phyloP scores from a whole-genome alignment of 2,797 vertebrate species.

The Mycteria americana region DNA sequence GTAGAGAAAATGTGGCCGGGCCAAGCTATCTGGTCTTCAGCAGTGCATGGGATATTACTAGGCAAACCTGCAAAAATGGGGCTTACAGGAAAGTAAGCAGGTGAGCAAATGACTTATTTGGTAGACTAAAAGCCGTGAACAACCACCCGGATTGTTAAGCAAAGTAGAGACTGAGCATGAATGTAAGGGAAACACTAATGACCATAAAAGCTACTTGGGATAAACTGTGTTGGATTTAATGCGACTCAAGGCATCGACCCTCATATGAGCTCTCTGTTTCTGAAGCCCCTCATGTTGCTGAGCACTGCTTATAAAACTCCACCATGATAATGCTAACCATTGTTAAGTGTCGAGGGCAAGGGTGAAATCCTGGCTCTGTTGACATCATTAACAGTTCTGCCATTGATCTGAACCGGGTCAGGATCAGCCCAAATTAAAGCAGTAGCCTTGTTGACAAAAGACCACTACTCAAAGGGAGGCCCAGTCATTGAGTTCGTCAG shows the following conservation, averaged over 20 bases:
- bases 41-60: background rate
- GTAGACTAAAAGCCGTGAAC: background rate
- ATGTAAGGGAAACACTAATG: background rate
- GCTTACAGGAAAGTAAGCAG: background rate
- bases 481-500: background rate
- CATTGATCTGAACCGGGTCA: background rate
- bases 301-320: background rate
- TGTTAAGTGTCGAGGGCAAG: background rate
- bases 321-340: background rate
- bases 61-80: background rate
- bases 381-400: background rate
- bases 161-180: background rate
- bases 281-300: background rate
- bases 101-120: background rate
- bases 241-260: background rate
- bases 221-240: background rate
- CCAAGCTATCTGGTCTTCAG: background rate
- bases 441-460: background rate
- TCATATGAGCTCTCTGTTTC: background rate
- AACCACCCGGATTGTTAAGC: background rate
- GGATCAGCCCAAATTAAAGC: constrained; percentile 4
- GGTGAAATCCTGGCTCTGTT: constrained; percentile 15
- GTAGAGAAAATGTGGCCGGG: background rate
- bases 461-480: background rate
- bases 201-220: background rate